These are phyloP conservation scores for Anoplopoma fimbria DNA, from an alignment of 2,113 vertebrate species.

Conservation along the genomic window DNA sequence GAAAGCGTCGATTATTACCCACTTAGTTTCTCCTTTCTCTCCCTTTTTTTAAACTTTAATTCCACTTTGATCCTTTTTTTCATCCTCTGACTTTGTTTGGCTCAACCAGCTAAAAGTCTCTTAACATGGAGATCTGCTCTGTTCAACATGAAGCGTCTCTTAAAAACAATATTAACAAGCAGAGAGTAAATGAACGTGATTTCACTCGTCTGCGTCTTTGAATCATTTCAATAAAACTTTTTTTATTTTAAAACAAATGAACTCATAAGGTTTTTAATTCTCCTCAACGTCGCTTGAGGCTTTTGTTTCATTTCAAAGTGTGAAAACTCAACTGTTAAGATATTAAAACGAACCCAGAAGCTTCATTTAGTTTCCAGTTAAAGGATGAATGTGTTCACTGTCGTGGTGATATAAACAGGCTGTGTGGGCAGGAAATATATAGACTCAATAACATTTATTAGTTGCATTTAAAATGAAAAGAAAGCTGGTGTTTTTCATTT, in stretches of 20 bases:
- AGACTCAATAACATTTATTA: slow-evolving; percentile 13
- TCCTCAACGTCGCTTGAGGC: neutral
- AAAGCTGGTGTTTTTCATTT: slow-evolving; percentile 1
- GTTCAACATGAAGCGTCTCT: too few species aligned
- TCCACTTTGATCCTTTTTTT: neutral
- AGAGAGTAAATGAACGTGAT: slow-evolving; percentile 19
- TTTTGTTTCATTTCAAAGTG: slow-evolving; percentile 11
- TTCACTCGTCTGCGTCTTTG: slow-evolving; percentile 13
- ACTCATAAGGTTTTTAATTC: neutral
- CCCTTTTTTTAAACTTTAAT: neutral
- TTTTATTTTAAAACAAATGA: slow-evolving; percentile 28
- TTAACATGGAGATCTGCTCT: too few species aligned
- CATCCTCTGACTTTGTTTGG: too few species aligned
- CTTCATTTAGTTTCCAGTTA: too few species aligned
- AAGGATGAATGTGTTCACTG: neutral
- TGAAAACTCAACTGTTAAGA: too few species aligned
- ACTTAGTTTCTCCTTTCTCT: neutral
- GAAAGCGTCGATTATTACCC: neutral
- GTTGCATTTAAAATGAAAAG: slow-evolving; percentile 12
- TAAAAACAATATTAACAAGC: too few species aligned
- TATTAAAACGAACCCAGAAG: too few species aligned
- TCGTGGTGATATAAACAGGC: too few species aligned
- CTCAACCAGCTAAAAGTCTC: too few species aligned
- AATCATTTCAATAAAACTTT: neutral
- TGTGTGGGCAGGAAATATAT: neutral